Evolutionary conservation across 2,888 invertebrate species (phyloP), one percentile per base, ranked within the genome.

Genomic region (Neoitamus cyanurus): DNA sequence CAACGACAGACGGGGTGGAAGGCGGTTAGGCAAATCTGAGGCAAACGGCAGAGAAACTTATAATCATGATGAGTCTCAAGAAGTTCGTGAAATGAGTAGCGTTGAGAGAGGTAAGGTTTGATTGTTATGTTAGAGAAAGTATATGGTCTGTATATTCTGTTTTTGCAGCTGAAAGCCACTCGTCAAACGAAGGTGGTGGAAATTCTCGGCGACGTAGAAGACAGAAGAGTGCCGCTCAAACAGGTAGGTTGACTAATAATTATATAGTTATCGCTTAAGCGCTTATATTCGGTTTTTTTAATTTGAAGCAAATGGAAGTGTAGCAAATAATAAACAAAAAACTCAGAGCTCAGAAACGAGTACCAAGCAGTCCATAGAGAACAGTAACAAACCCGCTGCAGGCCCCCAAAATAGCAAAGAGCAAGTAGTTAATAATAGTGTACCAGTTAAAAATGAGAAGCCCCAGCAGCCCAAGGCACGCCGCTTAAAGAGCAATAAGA

Each of bases 141-240:
- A n/a, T 42, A n/a, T 42, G 42, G 13, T 69, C 37, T 70, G n/a
- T n/a, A n/a, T 42, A 42, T n/a, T 42, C 3, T 34, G 4, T 25
- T n/a, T 70, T 87, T 87, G 48, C 85, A 91, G 91, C 91, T 87
- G 91, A 91, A 88, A 91, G 91, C 87, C 90, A 90, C 88, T 91
- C 91, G 82, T 91, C 91, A 46, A 91, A 89, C 86, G 91, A 91
- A 87, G 91, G 90, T 85, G 86, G 84, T n/a, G 15, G 28, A 42
- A 91, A 89, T 87, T 89, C 90, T 86, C 87, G 90, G 87, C 88
- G 91, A 88, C 91, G 91, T 87, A 88, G 91, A 88, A 88, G 90
- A 88, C 91, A 90, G 87, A 91, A 90, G 89, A 90, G 89, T 88
- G 88, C 89, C 87, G 89, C 88, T 86, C 89, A 90, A 85, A 90